Evolutionary conservation across 2,888 invertebrate genomes (phyloP).

Genomic region (Nephrotoma appendiculata): DNA sequence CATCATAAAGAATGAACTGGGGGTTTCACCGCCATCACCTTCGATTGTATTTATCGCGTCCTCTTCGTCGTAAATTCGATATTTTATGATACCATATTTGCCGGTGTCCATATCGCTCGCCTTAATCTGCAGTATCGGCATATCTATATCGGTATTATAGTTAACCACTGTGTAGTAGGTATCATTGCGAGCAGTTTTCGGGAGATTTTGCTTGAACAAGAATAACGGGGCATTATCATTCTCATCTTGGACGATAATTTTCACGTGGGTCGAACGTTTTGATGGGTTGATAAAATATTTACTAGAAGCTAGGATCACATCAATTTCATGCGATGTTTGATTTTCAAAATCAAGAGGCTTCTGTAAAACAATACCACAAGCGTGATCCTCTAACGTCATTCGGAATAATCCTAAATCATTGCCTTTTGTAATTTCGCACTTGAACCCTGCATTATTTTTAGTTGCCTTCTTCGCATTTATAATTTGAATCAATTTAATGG

Average conservation of each 20-base stretch:
- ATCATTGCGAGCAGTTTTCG: slow-evolving; percentile 41
- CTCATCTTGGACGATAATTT: slow-evolving; percentile 67
- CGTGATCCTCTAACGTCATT: slow-evolving; percentile 59
- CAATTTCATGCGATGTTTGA: slow-evolving; percentile 53
- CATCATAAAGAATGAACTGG: slow-evolving; percentile 48
- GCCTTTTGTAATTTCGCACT: slow-evolving; percentile 63
- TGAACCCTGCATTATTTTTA: slow-evolving; percentile 38
- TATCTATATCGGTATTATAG: slow-evolving; percentile 55
- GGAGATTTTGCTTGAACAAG: slow-evolving; percentile 46
- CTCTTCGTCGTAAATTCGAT: slow-evolving; percentile 35
- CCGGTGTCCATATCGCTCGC: slow-evolving; percentile 80
- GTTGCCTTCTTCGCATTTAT: slow-evolving; percentile 29
- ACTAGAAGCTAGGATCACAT: slow-evolving; percentile 63
- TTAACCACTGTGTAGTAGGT: slow-evolving; percentile 72
- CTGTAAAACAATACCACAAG: slow-evolving; percentile 64
- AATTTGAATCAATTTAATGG: slow-evolving; percentile 30
- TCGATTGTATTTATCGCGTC: slow-evolving; percentile 19
- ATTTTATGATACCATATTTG: slow-evolving; percentile 64
- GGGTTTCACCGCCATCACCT: slow-evolving; percentile 23
- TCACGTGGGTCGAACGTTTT: slow-evolving; percentile 56
- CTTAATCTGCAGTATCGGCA: slow-evolving; percentile 66
- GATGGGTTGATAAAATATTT: slow-evolving; percentile 69
- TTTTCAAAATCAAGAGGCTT: slow-evolving; percentile 66
- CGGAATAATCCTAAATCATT: slow-evolving; percentile 58
- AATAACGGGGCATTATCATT: slow-evolving; percentile 85